phyloP scores from a whole-genome alignment of 2,797 vertebrate species.

The Miopithecus talapoin region DNA sequence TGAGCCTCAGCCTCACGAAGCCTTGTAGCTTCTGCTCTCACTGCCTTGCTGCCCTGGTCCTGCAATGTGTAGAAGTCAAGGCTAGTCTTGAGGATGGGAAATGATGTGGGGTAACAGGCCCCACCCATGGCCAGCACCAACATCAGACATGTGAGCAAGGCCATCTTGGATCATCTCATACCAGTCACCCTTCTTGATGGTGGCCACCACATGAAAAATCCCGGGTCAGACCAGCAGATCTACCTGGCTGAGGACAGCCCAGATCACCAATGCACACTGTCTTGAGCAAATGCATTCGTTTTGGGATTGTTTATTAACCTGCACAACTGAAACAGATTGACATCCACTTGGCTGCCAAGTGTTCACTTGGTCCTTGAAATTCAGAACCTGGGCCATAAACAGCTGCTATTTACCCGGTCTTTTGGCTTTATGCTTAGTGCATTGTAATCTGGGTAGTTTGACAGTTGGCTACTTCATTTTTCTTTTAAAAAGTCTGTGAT shows the following conservation, averaged over 20 bases:
- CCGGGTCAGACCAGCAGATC: background rate
- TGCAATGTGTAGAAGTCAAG: background rate
- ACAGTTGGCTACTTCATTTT: background rate
- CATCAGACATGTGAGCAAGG: background rate
- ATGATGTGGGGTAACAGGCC: background rate
- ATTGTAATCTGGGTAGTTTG: background rate
- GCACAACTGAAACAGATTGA: background rate
- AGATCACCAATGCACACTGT: background rate
- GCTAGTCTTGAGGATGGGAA: background rate
- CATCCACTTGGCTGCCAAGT: background rate
- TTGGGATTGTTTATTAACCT: background rate
- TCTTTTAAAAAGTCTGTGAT: background rate
- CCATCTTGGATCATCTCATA: background rate
- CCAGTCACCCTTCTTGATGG: background rate
- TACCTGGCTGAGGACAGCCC: background rate
- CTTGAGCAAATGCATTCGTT: background rate
- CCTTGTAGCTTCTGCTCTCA: background rate
- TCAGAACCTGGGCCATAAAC: background rate
- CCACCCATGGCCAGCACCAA: rapidly evolving
- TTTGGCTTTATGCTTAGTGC: background rate
- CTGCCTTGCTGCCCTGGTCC: background rate
- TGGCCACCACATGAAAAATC: rapidly evolving
- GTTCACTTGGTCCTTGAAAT: background rate
- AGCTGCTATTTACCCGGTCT: background rate
- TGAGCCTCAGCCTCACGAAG: background rate